A percentile compares a stretch with the other conserved stretches of the same genome.
Conservation (phyloP, 2,797 vertebrate genomes). For the Parambassis ranga region DNA sequence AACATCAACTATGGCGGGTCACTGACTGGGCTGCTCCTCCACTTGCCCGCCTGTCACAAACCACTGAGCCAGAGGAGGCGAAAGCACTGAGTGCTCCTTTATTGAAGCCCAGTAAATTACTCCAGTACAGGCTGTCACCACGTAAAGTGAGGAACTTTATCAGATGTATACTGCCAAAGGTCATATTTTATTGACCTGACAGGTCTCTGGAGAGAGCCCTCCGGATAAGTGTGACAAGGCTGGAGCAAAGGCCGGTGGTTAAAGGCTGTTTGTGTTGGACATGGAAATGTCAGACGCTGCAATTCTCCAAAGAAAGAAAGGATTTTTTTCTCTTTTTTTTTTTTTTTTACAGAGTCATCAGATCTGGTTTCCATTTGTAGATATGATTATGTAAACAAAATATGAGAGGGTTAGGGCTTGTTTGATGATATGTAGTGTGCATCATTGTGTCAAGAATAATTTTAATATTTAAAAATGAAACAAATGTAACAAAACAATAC, state of each 20-base stretch:
- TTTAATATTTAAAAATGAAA: neutral
- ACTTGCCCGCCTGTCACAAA: constrained; percentile 74
- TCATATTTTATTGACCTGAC: constrained; percentile 70
- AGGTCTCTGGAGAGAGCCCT: constrained; percentile 46
- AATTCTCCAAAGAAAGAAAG: neutral
- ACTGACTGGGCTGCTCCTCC: constrained; percentile 66
- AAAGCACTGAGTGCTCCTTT: constrained; percentile 67
- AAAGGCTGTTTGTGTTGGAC: constrained; percentile 39
- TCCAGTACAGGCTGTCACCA: constrained; percentile 39
- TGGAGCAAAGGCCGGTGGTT: constrained; percentile 31
- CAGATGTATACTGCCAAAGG: constrained; percentile 66
- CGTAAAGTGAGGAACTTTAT: constrained; percentile 74
- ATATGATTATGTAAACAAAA: neutral
- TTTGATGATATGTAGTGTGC: neutral
- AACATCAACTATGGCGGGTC: constrained; percentile 74
- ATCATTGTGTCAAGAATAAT: neutral
- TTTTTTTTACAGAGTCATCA: neutral
- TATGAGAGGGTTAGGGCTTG: too few relatives aligned
- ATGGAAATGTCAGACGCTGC: constrained; percentile 43
- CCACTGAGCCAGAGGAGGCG: constrained; percentile 54
- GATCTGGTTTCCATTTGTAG: neutral
- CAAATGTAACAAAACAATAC: neutral
- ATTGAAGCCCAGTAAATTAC: constrained; percentile 66
- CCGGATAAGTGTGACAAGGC: constrained; percentile 29
- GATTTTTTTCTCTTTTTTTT: neutral